A percentile compares a stretch with the other conserved stretches of the same genome.
Evolutionary conservation across 2,113 vertebrate species (phyloP).

Genomic region (Chaetops frenatus): DNA sequence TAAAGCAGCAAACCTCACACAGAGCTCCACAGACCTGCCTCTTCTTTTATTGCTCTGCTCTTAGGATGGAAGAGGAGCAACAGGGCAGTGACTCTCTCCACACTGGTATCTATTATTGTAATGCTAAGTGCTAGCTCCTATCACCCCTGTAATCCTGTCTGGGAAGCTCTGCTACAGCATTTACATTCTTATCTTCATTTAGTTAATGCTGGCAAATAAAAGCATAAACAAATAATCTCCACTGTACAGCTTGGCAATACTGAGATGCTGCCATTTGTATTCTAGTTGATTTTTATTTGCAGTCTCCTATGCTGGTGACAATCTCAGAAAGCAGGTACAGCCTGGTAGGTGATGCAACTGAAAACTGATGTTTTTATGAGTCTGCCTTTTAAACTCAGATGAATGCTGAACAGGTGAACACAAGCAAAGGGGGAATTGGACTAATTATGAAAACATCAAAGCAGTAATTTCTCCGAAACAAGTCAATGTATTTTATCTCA

Average conservation of each 20-base stretch:
- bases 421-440: neutral
- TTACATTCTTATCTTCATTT: slow-evolving; percentile 4
- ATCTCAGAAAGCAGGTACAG: neutral
- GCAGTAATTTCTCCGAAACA: neutral
- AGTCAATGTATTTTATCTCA: neutral
- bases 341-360: neutral
- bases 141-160: neutral
- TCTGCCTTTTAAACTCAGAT: neutral
- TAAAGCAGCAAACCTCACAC: neutral
- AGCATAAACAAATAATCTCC: slow-evolving; percentile 16
- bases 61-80: neutral
- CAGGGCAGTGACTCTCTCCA: neutral
- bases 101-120: neutral
- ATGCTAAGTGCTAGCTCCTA: neutral
- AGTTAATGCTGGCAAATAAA: slow-evolving; percentile 14
- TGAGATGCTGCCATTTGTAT: neutral
- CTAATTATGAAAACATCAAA: neutral
- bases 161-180: slow-evolving; percentile 4
- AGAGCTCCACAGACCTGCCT: neutral
- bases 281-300: neutral
- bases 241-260: neutral
- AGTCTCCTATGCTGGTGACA: neutral
- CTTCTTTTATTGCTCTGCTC: neutral
- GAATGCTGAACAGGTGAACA: neutral
- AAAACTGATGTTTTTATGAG: neutral